Conservation (phyloP, 2,888 invertebrate genomes). For the Limnephilus marmoratus region DNA sequence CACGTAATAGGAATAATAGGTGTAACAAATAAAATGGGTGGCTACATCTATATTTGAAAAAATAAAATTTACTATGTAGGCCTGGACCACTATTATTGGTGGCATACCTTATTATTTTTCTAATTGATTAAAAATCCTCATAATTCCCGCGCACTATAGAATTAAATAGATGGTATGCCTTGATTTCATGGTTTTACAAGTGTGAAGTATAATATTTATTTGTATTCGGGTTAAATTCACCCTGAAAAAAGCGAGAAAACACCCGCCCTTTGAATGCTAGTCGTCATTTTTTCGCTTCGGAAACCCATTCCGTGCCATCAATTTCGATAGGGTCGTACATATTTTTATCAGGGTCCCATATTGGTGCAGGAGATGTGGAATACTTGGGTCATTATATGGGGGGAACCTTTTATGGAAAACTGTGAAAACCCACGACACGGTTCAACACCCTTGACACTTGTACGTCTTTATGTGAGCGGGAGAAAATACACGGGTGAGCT, state of each 20-base stretch:
- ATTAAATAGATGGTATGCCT: background rate
- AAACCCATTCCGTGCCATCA: constrained; percentile 61
- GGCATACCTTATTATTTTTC: too few relatives aligned
- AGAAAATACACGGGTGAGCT: constrained; percentile 49
- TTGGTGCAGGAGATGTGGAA: constrained; percentile 53
- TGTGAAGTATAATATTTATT: background rate
- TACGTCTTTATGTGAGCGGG: constrained; percentile 60
- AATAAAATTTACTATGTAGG: too few relatives aligned
- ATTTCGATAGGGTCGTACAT: constrained; percentile 58
- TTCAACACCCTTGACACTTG: constrained; percentile 64
- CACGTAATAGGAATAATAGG: too few relatives aligned
- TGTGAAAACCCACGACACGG: constrained; percentile 63
- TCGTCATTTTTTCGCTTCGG: constrained; percentile 57
- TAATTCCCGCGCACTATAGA: background rate
- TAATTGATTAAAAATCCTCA: too few relatives aligned
- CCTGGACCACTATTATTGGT: too few relatives aligned
- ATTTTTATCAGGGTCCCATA: constrained; percentile 60
- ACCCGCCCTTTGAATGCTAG: constrained; percentile 16
- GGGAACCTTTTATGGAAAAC: constrained; percentile 65
- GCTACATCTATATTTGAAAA: too few relatives aligned
- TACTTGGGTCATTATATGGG: constrained; percentile 60
- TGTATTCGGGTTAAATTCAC: background rate
- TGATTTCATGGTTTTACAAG: background rate
- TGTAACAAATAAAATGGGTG: too few relatives aligned
- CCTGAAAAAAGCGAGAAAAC: background rate